phyloP scores from a whole-genome alignment of 2,888 invertebrate species.

The Coenonympha arcania region DNA sequence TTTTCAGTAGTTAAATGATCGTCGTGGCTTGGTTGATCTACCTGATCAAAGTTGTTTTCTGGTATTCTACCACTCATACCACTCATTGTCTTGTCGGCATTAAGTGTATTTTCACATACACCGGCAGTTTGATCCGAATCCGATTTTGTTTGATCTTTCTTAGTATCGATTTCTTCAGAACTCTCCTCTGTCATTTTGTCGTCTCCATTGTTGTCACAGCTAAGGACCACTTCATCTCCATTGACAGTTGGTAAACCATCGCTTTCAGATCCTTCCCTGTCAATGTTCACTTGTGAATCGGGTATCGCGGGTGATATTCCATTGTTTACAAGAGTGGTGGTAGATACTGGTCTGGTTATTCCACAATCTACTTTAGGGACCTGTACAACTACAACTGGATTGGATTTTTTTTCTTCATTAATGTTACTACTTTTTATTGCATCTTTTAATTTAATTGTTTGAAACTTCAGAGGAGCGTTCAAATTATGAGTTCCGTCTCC shows the following conservation, averaged over 20 bases:
- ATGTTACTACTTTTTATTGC: constrained; percentile 41
- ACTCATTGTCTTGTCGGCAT: not conserved
- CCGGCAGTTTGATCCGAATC: too few relatives aligned
- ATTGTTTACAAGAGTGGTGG: constrained; percentile 24
- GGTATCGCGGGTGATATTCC: constrained; percentile 80
- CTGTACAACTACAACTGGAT: constrained; percentile 61
- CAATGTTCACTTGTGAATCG: not conserved
- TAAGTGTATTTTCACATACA: not conserved
- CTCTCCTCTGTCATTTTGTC: not conserved
- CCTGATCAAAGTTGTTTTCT: not conserved
- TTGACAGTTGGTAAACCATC: not conserved
- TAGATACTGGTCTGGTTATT: constrained; percentile 34
- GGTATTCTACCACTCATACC: not conserved
- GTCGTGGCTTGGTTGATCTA: not conserved
- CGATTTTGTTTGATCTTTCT: not conserved
- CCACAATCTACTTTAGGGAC: constrained; percentile 58
- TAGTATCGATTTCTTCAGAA: not conserved
- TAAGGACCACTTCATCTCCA: not conserved
- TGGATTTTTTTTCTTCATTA: constrained; percentile 46
- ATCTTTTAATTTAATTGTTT: constrained; percentile 81
- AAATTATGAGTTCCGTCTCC: constrained; percentile 46
- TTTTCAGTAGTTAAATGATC: not conserved
- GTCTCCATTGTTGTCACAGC: not conserved
- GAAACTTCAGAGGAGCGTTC: constrained; percentile 53
- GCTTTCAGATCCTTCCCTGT: not conserved